Conservation (phyloP, 2,113 vertebrate genomes). For the Synchiropus splendidus region DNA sequence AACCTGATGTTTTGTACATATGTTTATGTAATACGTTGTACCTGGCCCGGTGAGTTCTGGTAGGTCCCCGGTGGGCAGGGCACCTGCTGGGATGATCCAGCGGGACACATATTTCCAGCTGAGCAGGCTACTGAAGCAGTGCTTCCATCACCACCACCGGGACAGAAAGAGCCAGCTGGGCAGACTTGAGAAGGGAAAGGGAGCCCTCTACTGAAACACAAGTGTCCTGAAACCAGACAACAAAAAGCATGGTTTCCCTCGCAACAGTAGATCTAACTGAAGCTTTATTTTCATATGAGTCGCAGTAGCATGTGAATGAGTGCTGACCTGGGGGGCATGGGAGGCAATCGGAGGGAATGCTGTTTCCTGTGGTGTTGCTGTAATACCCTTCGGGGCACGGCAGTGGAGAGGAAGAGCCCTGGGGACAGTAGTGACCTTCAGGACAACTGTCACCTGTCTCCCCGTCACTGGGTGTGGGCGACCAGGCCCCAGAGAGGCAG, state of each 20-base stretch:
- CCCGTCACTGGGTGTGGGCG: slow-evolving; percentile 60
- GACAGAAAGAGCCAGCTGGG: slow-evolving; percentile 63
- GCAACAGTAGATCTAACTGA: no score
- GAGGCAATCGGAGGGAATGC: slow-evolving; percentile 61
- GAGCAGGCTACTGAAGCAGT: slow-evolving; percentile 60
- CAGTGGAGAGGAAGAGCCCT: slow-evolving; percentile 61
- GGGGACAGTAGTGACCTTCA: slow-evolving; percentile 71
- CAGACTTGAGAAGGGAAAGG: slow-evolving; percentile 63
- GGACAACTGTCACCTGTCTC: slow-evolving; percentile 67
- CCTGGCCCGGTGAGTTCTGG: slow-evolving; percentile 72
- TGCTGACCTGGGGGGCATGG: slow-evolving; percentile 71
- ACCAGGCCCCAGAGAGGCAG: slow-evolving; percentile 61
- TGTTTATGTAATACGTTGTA: slow-evolving; percentile 23
- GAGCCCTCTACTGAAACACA: slow-evolving; percentile 67
- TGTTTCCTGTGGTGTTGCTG: slow-evolving; percentile 67
- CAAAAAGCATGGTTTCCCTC: background rate
- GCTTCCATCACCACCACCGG: slow-evolving; percentile 33
- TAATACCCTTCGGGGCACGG: slow-evolving; percentile 70
- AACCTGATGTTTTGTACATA: no score
- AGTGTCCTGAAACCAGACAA: slow-evolving; percentile 54
- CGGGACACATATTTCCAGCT: slow-evolving; percentile 74
- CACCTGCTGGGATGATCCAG: slow-evolving; percentile 64
- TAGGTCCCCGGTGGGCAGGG: slow-evolving; percentile 74
- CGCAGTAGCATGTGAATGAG: slow-evolving; percentile 3
- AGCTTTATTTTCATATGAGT: background rate